Conservation (phyloP, 2,888 invertebrate genomes). For the Hirtodrosophila histrioides region DNA sequence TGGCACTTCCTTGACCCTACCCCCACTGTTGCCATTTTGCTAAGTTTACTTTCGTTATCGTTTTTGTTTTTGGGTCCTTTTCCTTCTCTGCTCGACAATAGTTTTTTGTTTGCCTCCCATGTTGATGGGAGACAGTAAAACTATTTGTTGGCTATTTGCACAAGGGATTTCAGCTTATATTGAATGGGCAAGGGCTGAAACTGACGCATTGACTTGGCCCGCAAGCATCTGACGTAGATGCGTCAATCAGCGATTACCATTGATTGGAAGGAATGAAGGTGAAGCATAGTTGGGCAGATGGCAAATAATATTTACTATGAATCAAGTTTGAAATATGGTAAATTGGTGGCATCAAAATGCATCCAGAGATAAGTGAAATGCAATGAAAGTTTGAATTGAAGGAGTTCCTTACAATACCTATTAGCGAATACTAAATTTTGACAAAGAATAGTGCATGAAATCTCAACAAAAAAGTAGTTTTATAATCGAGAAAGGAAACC, state of each 20-base stretch:
- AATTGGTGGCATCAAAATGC: constrained; percentile 7
- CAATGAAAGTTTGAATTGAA: not conserved
- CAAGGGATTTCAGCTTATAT: constrained; percentile 39
- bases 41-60: constrained; percentile 37
- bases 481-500: too few species aligned
- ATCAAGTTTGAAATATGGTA: constrained; percentile 4
- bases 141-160: constrained; percentile 59
- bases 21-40: constrained; percentile 18
- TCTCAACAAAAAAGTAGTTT: too few species aligned
- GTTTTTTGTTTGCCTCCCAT: constrained; percentile 39
- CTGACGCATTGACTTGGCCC: constrained; percentile 25
- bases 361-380: constrained; percentile 6
- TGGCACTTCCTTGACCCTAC: constrained; percentile 19
- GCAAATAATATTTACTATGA: constrained; percentile 35
- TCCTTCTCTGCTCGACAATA: constrained; percentile 33
- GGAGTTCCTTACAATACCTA: not conserved
- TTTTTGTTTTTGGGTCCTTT: constrained; percentile 12
- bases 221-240: constrained; percentile 29
- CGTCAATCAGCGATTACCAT: constrained; percentile 30
- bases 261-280: constrained; percentile 29
- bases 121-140: constrained; percentile 46
- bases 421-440: not conserved
- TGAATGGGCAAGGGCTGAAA: constrained; percentile 1
- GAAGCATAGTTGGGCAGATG: constrained; percentile 12
- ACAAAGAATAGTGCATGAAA: too few species aligned